Base-by-base conservation (phyloP, 2,113 vertebrate genomes). In the Mola mola region DNA sequence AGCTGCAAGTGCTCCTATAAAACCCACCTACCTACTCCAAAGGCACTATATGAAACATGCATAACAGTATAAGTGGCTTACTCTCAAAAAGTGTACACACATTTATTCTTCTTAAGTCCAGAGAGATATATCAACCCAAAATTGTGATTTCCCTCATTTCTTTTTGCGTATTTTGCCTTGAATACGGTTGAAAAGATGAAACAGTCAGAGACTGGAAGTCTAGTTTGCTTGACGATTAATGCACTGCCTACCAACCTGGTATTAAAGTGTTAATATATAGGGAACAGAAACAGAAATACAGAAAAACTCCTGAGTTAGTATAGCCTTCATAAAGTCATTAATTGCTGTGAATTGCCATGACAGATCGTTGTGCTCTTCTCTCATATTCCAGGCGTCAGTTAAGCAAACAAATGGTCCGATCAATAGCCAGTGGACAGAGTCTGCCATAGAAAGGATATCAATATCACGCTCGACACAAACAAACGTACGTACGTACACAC, bases 331-430 rank as follows among this genome's bases (percentile, higher is more conserved):
- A 49, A 38, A 26, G n/a, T 31, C 15, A 25, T 29, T 58, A 10
- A 12, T 49, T n/a, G n/a, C 26, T 28, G 43, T 44, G n/a, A 74
- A 48, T 36, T 36, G 55, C 13, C 36, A 16, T 26, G 40, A 52
- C 21, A 20, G 31, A 69, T 61, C 53, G 6, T 25, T 61, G 49
- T 70, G 41, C 28, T 57, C 51, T 66, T 67, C 65, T 75, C 41
- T 31, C 76, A 6, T 75, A 12, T 78, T 76, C 48, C 75, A 88
- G 88, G 87, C 43, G 73, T 58, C 75, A 59, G 46, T 67, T 62
- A 69, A 75, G 78, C 82, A 83, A 85, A 81, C 85, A 84, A 82
- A 88, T 90, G 85, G 16, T 85, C 46, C 76, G 48, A 79, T 86
- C 80, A 84, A 82, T 69, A 75, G 49, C 50, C 66, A 38, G 20